Conservation (phyloP, 1,140 invertebrate genomes). For the Tenebrio molitor region DNA sequence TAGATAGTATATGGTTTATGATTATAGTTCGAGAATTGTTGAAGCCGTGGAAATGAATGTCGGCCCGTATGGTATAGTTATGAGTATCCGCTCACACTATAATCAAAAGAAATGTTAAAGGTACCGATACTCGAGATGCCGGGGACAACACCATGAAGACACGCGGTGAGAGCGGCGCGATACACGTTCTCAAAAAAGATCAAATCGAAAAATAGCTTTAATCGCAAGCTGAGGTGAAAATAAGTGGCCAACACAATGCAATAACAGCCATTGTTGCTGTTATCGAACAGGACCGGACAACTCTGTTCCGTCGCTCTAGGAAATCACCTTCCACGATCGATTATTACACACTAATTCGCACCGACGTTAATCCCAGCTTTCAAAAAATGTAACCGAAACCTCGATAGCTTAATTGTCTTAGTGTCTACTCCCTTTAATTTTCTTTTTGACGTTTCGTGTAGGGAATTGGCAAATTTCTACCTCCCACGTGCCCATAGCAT, state of each 20-base stretch:
- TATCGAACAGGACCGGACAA: slow-evolving; percentile 24
- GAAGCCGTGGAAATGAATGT: slow-evolving; percentile 53
- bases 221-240: slow-evolving; percentile 53
- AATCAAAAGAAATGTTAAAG: slow-evolving; percentile 55
- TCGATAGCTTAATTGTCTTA: too few species aligned
- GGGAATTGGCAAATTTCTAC: too few species aligned
- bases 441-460: too few species aligned
- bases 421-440: too few species aligned
- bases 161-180: slow-evolving; percentile 41
- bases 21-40: slow-evolving; percentile 52
- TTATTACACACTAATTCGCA: too few species aligned
- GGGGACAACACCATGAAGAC: slow-evolving; percentile 47
- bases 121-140: slow-evolving; percentile 49
- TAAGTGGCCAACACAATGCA: slow-evolving; percentile 48
- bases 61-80: slow-evolving; percentile 54
- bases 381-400: too few species aligned
- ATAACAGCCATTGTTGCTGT: slow-evolving; percentile 38
- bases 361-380: too few species aligned
- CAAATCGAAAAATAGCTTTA: slow-evolving; percentile 52
- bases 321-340: too few species aligned
- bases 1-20: slow-evolving; percentile 51
- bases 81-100: slow-evolving; percentile 51
- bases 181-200: slow-evolving; percentile 46
- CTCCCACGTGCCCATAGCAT: too few species aligned
- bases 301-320: too few species aligned